Base-by-base conservation (phyloP, 2,113 vertebrate genomes). In the Brienomyrus longianalis region DNA sequence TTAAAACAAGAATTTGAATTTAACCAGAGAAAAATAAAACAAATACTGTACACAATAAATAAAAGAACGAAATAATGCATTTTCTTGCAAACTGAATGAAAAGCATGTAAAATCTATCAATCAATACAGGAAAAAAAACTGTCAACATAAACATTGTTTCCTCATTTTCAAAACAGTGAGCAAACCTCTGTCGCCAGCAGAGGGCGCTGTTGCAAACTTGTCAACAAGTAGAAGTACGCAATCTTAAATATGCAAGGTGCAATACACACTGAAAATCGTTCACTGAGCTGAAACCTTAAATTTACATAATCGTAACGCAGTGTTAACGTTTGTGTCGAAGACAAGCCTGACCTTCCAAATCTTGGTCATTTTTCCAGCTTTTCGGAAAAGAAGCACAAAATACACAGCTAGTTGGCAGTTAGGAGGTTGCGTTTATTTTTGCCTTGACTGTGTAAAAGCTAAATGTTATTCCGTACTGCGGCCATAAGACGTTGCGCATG, bases 221-320 rank as follows among this genome's bases (percentile, higher is more conserved):
- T 48, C 83, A n/a, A 43, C 80, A 84, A 23, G 80, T 39, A 48
- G 39, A 21, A 84, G 39, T 84, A 84, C 7, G 8, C 83, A 10
- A 45, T n/a, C 15, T 23, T 47, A 48, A 45, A 84, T 47, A 45
- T 11, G 21, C 21, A 50, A 84, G 21, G 39, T 84, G 83, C 19
- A 45, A 84, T n/a, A 50, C 47, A 84, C 83, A 84, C 39, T 77
- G 74, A 77, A 77, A 77, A 77, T 77, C 70, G 39, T 77, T 77
- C 70, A 77, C 70, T 39, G 70, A 77, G 15, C 35, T 39, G 15
- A 77, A 17, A 77, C 31, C 31, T 35, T 77, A 77, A 77, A 77
- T 43, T 35, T 35, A 77, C 35, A 77, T 43, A 39, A 39, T 39
- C 74, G 15, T 39, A 39, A 77, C 7, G 74, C 74, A 77, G 5